Evolutionary conservation across 2,797 vertebrate species (phyloP).

Genomic region (Carduelis carduelis): DNA sequence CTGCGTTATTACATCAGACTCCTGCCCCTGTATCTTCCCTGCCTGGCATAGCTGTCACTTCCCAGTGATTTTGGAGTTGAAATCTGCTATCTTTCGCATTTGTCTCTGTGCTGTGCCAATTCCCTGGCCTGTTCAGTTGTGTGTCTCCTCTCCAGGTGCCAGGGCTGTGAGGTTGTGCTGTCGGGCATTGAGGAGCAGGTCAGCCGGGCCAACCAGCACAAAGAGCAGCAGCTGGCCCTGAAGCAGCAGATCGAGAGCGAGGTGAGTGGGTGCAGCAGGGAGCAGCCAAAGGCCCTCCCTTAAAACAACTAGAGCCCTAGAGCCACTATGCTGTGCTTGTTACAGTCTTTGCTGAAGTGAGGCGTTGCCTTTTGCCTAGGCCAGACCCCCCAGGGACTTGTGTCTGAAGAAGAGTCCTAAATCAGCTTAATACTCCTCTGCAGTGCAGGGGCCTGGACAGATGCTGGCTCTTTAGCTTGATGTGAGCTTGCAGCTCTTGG

Average conservation of each 20-base stretch:
- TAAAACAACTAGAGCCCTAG: background rate
- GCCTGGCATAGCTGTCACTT: background rate
- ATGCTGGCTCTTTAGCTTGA: background rate
- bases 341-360: background rate
- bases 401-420: background rate
- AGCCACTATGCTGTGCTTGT: background rate
- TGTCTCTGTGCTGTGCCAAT: background rate
- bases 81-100: accelerated
- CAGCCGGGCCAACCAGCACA: conserved; percentile 92
- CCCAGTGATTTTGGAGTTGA: background rate
- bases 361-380: background rate
- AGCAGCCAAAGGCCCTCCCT: background rate
- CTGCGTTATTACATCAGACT: accelerated
- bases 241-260: conserved; percentile 97
- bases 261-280: conserved; percentile 72
- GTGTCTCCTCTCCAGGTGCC: conserved; percentile 79
- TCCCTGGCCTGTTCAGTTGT: background rate
- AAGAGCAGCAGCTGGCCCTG: conserved; percentile 92
- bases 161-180: conserved; percentile 92
- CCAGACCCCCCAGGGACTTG: background rate
- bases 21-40: background rate
- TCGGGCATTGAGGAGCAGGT: conserved; percentile 96
- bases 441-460: background rate
- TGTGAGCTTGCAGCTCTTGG: background rate
- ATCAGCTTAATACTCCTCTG: background rate